Evolutionary conservation across 1,140 invertebrate species (phyloP).

Genomic region (Leptinotarsa texana): DNA sequence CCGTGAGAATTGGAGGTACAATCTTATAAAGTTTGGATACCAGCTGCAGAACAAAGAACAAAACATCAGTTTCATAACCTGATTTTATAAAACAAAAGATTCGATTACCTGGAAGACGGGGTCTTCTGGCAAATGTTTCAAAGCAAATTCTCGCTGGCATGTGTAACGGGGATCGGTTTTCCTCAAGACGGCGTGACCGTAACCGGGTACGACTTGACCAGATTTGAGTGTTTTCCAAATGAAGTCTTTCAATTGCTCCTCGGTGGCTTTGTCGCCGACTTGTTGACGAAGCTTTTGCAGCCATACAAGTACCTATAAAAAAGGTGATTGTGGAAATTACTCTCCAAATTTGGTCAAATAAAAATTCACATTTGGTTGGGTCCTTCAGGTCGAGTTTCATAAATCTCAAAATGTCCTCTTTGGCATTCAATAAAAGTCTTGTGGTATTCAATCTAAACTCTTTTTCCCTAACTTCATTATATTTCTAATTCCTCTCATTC

Average conservation of each 20-base stretch:
- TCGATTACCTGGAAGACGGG: constrained; percentile 72
- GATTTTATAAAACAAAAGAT: not conserved
- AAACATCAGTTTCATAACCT: not conserved
- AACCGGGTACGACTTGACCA: constrained; percentile 90
- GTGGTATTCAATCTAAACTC: too few relatives aligned
- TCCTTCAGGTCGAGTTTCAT: too few relatives aligned
- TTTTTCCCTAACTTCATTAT: too few relatives aligned
- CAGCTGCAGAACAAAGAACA: constrained; percentile 59
- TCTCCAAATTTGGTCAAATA: too few relatives aligned
- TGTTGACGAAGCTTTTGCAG: constrained; percentile 70
- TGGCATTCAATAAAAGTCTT: too few relatives aligned
- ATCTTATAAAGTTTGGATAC: constrained; percentile 84
- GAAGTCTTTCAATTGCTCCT: constrained; percentile 82
- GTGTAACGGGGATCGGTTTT: constrained; percentile 90
- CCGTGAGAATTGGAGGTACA: constrained; percentile 80
- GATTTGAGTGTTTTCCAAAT: constrained; percentile 87
- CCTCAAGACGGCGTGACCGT: constrained; percentile 87
- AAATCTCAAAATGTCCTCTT: too few relatives aligned
- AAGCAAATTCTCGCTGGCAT: constrained; percentile 86
- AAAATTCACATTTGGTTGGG: too few relatives aligned
- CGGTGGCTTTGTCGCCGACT: constrained; percentile 71
- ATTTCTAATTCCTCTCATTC: too few relatives aligned
- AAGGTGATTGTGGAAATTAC: not conserved
- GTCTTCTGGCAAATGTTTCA: constrained; percentile 86
- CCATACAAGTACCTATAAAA: constrained; percentile 71